Base-by-base conservation (phyloP, 2,888 invertebrate species). In the Leucoma salicis region DNA sequence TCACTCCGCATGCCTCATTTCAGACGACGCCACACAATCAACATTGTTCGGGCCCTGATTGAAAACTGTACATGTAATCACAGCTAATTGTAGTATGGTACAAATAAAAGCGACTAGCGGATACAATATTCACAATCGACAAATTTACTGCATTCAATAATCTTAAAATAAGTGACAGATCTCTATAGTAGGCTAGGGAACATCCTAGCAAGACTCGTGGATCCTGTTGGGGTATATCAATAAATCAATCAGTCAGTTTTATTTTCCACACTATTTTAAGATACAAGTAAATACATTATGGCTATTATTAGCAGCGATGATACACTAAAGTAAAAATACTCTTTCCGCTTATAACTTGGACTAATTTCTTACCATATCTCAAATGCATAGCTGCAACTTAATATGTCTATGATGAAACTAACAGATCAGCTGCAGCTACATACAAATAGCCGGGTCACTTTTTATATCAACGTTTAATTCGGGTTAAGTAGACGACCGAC, bases 1-100 rank as follows among this genome's bases (percentile, higher is more conserved):
- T 29, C 40, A 32, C 43, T 49, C 34, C 46, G 46, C 49, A 46
- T 27, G 31, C 36, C 51, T 31, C 46, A 49, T 50, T 49, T 36
- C 14, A 28, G 12, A 35, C 46, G 18, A 41, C 44, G 36, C 25
- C 39, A 47, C 46, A 63, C 63, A 66, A 65, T 66, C 52, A 56
- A 47, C 60, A 55, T 55, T 60, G 60, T 73, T 56, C 52, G 45
- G 40, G 48, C 62, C 66, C 53, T 70, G 69, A 77, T 78, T 76
- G 65, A 70, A 74, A 72, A 75, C 75, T 78, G 76, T 69, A 61
- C 65, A 67, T 71, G 69, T 73, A 75, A 78, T 79, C 74, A 76
- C 53, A 49, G 46, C 53, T 40, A 46, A 43, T 45, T 32, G 25
- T 1, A 27, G 44, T 53, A 33, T 16, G 43, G 62, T 57, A 39